Conservation (phyloP, 2,113 vertebrate species). For the Sarotherodon lohbergeri region DNA sequence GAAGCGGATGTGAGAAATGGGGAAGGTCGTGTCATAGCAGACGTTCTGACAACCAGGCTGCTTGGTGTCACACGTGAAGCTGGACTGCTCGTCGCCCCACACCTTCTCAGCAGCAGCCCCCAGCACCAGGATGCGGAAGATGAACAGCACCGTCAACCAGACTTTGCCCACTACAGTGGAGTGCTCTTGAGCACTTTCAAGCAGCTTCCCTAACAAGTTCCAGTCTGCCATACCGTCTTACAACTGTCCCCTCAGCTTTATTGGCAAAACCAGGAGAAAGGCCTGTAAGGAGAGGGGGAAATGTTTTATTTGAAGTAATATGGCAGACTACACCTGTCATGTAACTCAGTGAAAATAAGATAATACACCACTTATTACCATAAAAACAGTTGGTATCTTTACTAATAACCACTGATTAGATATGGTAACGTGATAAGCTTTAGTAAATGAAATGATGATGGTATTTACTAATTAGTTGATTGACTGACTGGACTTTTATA, state of each 20-base stretch:
- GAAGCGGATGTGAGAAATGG: conserved; percentile 88
- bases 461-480: background rate
- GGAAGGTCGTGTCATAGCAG: conserved; percentile 86
- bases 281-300: conserved; percentile 6
- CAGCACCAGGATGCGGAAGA: conserved; percentile 85
- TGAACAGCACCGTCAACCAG: conserved; percentile 85
- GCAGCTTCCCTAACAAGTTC: conserved; percentile 81
- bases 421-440: background rate
- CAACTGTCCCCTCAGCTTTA: conserved; percentile 2
- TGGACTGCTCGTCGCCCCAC: conserved; percentile 83
- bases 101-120: conserved; percentile 82
- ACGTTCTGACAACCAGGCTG: conserved; percentile 87
- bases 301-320: background rate
- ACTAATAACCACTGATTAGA: background rate
- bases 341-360: background rate
- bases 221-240: conserved; percentile 80
- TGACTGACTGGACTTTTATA: background rate
- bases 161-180: conserved; percentile 86
- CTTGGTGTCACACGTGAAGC: conserved; percentile 86
- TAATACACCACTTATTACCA: background rate
- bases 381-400: background rate
- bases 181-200: conserved; percentile 86
- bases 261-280: conserved; percentile 1
- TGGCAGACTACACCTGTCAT: background rate
- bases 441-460: background rate